Evolutionary conservation across 2,113 vertebrate species (phyloP).

Genomic region (Chloropsis cyanopogon): DNA sequence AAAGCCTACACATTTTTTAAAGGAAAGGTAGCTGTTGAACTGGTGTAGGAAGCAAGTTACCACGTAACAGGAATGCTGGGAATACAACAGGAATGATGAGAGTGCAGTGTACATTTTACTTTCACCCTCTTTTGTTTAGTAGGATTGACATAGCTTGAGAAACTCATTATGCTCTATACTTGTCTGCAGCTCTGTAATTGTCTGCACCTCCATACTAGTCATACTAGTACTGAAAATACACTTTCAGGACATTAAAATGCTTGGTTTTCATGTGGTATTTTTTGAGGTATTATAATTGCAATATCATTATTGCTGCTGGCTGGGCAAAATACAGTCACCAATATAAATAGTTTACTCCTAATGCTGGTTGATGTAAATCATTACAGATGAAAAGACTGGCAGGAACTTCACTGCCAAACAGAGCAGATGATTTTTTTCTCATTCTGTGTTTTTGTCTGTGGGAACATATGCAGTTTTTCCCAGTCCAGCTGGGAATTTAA

Average conservation of each 20-base stretch:
- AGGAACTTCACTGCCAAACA: not conserved
- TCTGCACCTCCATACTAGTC: not conserved
- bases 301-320: not conserved
- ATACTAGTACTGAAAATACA: not conserved
- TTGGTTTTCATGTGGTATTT: not conserved
- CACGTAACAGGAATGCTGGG: not conserved
- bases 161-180: not conserved
- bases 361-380: not conserved
- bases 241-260: not conserved
- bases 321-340: not conserved
- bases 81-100: not conserved
- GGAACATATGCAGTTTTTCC: not conserved
- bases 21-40: not conserved
- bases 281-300: not conserved
- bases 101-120: not conserved
- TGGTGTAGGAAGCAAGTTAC: not conserved
- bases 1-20: not conserved
- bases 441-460: not conserved
- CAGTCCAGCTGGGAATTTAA: not conserved
- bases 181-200: not conserved
- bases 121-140: not conserved
- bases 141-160: not conserved
- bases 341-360: not conserved
- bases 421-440: not conserved
- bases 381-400: not conserved